Conservation (phyloP, 1,140 invertebrate species). For the Drosophila funebris region DNA sequence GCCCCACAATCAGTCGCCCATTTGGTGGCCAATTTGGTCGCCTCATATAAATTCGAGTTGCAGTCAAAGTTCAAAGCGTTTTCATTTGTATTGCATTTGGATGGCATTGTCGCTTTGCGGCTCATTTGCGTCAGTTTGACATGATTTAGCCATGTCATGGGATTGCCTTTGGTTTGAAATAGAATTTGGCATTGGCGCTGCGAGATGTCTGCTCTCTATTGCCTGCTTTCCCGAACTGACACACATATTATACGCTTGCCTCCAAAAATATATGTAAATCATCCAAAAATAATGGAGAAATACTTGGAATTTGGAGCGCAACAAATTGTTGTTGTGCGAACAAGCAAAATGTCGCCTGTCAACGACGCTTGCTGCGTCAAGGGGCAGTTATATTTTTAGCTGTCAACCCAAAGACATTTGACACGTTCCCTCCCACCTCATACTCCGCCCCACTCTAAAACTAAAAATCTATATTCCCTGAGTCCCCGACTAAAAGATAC, state of each 20-base stretch:
- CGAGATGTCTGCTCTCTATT: slow-evolving; percentile 9
- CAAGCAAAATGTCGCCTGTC: slow-evolving; percentile 71
- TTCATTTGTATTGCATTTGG: slow-evolving; percentile 30
- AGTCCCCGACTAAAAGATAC: too few species aligned
- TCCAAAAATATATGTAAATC: slow-evolving; percentile 16
- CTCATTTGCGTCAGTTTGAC: slow-evolving; percentile 50
- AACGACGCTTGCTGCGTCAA: slow-evolving; percentile 34
- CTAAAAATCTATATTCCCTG: too few species aligned
- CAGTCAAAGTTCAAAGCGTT: slow-evolving; percentile 67
- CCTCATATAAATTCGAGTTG: slow-evolving; percentile 23
- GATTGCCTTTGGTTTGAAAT: slow-evolving; percentile 16
- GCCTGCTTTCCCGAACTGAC: slow-evolving; percentile 32
- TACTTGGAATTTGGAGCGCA: slow-evolving; percentile 60
- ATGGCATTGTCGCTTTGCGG: slow-evolving; percentile 4
- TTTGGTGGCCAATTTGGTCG: background rate
- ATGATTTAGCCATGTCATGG: slow-evolving; percentile 47
- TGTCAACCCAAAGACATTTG: slow-evolving; percentile 67
- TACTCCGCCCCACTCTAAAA: background rate
- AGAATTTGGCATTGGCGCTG: slow-evolving; percentile 19
- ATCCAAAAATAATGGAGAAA: slow-evolving; percentile 33
- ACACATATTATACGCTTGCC: slow-evolving; percentile 58
- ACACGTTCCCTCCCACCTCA: slow-evolving; percentile 35
- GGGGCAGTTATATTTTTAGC: slow-evolving; percentile 65
- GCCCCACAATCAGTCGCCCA: background rate
- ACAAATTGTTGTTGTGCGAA: slow-evolving; percentile 57